phyloP scores from a whole-genome alignment of 2,113 vertebrate species.

The Abramis brama region DNA sequence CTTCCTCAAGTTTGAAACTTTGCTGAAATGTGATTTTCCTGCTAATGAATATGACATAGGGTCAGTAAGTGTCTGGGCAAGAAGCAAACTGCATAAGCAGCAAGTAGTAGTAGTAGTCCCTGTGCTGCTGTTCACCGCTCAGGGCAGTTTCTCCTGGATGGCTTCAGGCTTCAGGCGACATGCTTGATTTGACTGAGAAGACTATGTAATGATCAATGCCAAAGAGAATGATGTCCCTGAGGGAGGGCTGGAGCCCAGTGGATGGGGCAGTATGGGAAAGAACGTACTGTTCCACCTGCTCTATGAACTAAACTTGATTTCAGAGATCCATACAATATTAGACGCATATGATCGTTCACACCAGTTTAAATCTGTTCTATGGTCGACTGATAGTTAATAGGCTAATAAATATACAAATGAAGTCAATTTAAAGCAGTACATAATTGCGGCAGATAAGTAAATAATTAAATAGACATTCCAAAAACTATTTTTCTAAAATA shows the following conservation, averaged over 20 bases:
- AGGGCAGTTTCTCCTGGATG: background rate
- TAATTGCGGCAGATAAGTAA: too few species aligned
- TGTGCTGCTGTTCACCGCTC: background rate
- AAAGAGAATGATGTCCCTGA: constrained; percentile 29
- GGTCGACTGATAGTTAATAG: background rate
- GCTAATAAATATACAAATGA: background rate
- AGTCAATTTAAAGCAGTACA: background rate
- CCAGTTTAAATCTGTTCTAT: background rate
- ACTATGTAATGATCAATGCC: constrained; percentile 11
- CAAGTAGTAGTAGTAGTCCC: background rate
- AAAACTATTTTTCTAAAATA: background rate
- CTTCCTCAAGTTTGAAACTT: constrained; percentile 2
- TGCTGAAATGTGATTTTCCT: constrained; percentile 1
- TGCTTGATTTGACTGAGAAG: constrained; percentile 1
- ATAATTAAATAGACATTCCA: background rate
- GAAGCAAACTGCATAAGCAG: constrained; percentile 7
- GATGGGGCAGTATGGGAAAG: constrained; percentile 30
- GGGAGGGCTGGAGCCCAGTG: constrained; percentile 7
- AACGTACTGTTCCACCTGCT: constrained; percentile 2
- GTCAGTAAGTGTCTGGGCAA: constrained; percentile 7
- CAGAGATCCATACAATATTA: background rate
- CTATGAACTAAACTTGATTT: background rate
- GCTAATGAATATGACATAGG: constrained; percentile 12
- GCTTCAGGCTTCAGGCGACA: background rate
- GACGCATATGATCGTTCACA: background rate